These are phyloP conservation scores for Drosophila peninsularis DNA, from an alignment of 2,888 invertebrate genomes.

Conservation along the genomic window DNA sequence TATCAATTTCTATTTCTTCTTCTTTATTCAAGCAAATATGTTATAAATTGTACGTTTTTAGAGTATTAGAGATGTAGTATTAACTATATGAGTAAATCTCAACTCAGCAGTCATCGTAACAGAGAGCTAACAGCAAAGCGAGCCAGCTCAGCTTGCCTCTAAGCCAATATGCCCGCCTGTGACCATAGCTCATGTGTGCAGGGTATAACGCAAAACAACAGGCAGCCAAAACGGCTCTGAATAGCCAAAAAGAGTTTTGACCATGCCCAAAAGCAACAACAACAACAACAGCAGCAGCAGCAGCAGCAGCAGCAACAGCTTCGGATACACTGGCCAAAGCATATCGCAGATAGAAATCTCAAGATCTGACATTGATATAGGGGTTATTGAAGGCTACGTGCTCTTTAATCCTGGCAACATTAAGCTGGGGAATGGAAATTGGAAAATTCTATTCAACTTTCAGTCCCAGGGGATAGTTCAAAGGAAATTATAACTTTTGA, in stretches of 20 bases:
- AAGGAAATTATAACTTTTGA: neutral
- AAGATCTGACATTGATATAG: constrained; percentile 21
- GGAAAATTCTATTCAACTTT: constrained; percentile 2
- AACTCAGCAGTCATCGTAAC: neutral
- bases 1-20: accelerated
- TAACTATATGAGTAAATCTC: neutral
- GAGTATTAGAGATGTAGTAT: neutral
- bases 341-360: constrained; percentile 33
- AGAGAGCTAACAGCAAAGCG: neutral
- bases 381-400: constrained; percentile 15
- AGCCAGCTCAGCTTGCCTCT: neutral
- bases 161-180: neutral
- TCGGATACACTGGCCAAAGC: constrained; percentile 30
- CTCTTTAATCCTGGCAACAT: neutral
- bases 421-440: neutral
- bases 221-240: constrained; percentile 18
- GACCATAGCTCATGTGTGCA: neutral
- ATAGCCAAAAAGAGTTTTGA: constrained; percentile 28
- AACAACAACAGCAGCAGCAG: constrained; percentile 2
- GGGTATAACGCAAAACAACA: constrained; percentile 12
- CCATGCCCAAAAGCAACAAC: constrained; percentile 9
- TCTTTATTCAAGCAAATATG: no score
- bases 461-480: constrained; percentile 3
- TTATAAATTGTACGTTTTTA: neutral
- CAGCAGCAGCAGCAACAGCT: no score